phyloP scores from a whole-genome alignment of 2,113 vertebrate species.

The Entelurus aequoreus region DNA sequence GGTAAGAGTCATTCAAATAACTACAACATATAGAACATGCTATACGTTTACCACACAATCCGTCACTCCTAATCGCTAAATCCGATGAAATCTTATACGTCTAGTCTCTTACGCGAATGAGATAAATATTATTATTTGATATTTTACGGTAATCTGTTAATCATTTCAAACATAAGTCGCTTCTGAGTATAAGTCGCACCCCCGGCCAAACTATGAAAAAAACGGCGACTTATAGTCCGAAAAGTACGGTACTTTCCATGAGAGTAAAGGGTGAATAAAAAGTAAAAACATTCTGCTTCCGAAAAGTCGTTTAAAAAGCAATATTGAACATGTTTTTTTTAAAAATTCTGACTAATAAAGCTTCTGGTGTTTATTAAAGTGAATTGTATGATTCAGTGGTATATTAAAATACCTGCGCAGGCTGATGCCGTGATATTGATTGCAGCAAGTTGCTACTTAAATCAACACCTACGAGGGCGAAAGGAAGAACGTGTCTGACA shows the following conservation, averaged over 20 bases:
- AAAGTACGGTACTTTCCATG: slow-evolving; percentile 4
- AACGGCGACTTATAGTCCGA: no score
- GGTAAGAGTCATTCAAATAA: no score
- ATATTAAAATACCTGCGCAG: slow-evolving; percentile 3
- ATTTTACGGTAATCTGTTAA: no score
- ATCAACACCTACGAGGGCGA: slow-evolving; percentile 19
- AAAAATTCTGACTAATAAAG: not conserved
- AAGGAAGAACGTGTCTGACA: slow-evolving; percentile 14
- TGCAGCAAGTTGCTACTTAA: slow-evolving; percentile 24
- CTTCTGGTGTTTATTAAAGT: not conserved
- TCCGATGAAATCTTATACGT: no score
- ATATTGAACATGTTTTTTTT: not conserved
- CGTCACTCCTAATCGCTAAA: no score
- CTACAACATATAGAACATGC: no score
- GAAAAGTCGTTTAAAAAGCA: not conserved
- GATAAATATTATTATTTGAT: no score
- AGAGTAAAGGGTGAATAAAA: not conserved
- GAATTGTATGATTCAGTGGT: slow-evolving; percentile 1
- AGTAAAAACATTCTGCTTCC: not conserved
- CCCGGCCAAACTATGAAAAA: no score
- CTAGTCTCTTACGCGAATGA: no score
- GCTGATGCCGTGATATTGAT: slow-evolving; percentile 16
- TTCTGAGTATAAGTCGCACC: no score
- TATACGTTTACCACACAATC: no score
- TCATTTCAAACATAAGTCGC: no score